phyloP scores from a whole-genome alignment of 2,113 vertebrate genomes.

The Microtus oregoni region DNA sequence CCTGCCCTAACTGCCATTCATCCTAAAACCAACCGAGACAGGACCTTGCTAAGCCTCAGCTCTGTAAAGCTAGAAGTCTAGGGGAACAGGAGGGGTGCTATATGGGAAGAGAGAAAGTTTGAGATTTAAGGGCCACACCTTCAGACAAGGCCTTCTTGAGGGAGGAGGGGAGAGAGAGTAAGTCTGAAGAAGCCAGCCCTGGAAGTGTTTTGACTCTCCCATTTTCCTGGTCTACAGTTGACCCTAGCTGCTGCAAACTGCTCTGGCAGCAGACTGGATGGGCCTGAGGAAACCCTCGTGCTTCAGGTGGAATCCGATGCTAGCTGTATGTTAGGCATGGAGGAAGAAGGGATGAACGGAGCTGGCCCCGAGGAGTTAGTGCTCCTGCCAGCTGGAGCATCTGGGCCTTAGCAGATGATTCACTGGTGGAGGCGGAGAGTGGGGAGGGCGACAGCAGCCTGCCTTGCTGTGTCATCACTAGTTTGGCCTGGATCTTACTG shows the following conservation, averaged over 20 bases:
- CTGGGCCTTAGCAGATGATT: conserved; percentile 15
- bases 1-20: background rate
- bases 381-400: background rate
- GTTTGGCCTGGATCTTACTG: conserved; percentile 22
- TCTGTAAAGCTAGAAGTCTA: background rate
- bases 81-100: background rate
- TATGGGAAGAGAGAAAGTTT: background rate
- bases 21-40: conserved; percentile 8
- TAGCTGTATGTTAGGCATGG: background rate
- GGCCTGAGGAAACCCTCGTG: background rate
- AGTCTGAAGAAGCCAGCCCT: background rate
- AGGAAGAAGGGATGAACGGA: background rate
- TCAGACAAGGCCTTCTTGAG: background rate
- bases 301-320: background rate
- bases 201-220: background rate
- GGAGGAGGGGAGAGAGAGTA: background rate
- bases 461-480: background rate
- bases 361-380: background rate
- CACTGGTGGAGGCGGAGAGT: background rate
- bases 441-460: background rate
- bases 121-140: background rate
- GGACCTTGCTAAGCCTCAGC: background rate
- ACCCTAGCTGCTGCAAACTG: background rate
- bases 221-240: background rate
- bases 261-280: background rate